Evolutionary conservation across 2,888 invertebrate species (phyloP).

Genomic region (Eugnorisma glareosa): DNA sequence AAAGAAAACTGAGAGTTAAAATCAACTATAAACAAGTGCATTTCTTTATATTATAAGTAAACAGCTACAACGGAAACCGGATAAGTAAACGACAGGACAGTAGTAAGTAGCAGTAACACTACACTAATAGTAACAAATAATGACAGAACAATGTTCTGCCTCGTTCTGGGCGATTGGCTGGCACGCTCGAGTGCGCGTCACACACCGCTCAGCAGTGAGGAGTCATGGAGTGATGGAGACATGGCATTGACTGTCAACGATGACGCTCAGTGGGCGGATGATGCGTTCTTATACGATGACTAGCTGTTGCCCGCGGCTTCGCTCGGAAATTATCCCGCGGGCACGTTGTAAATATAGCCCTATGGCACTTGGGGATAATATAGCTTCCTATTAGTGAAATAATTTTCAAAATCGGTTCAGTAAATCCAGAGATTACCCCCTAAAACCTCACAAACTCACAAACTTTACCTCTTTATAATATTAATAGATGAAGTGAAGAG

Average conservation of each 20-base stretch:
- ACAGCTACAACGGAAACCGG: not conserved
- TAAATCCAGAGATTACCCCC: too few relatives aligned
- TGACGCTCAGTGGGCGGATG: not conserved
- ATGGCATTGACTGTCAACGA: conserved; percentile 36
- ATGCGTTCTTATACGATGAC: not conserved
- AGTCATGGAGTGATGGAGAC: conserved; percentile 21
- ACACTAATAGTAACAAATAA: conserved; percentile 28
- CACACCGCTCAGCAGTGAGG: conserved; percentile 25
- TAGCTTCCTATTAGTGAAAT: too few relatives aligned
- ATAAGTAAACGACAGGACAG: not conserved
- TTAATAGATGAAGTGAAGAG: not conserved
- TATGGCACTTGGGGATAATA: too few relatives aligned
- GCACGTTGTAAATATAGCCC: too few relatives aligned
- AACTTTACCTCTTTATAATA: too few relatives aligned
- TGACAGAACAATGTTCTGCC: conserved; percentile 13
- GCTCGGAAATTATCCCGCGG: too few relatives aligned
- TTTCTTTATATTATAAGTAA: not conserved
- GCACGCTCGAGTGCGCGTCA: conserved; percentile 48
- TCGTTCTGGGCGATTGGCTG: conserved; percentile 60
- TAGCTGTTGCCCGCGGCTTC: too few relatives aligned
- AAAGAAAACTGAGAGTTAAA: not conserved
- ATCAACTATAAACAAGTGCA: not conserved
- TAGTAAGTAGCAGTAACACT: conserved; percentile 5
- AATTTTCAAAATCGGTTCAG: too few relatives aligned
- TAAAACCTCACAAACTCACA: too few relatives aligned